Base-by-base conservation (phyloP, 2,888 invertebrate species). In the Noctua pronuba region DNA sequence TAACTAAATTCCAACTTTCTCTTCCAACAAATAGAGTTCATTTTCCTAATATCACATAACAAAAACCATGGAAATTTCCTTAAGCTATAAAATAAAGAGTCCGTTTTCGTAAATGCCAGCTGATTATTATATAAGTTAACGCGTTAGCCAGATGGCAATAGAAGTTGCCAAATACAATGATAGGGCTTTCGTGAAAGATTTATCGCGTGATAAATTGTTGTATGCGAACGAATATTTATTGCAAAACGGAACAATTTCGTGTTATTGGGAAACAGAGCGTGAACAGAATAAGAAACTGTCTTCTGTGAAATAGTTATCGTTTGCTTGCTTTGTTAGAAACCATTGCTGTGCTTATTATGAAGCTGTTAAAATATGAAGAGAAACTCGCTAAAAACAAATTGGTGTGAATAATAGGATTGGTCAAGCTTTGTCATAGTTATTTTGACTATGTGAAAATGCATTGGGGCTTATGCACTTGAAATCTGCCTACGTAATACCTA, bases 71-170 rank as follows among this genome's bases (percentile, higher is more conserved):
- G 38, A 70, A 80, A 80, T 78, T 79, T 81, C 4, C 41, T 16
- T 11, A 18, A 31, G 77, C 60, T 64, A 87, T 87, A 85, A 84
- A 85, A 75, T 75, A 82, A 84, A 67, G 41, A 60, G 62, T 38
- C 74, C 60, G 31, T 66, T 82, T 86, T 71, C 52, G 67, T 73
- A 84, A 77, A 83, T 62, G 60, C 24, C 38, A 28, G 73, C 78
- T 87, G 84, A 87, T 79, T 87, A 87, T 82, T 77, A 70, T 55
- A 82, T 77, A 80, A 69, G 70, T 80, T 31, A 72, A 44, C 13
- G 75, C 58, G 28, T 73, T 62, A 55, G 58, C 75, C 77, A 85
- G 77, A 81, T 76, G 85, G 81, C 52, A 35, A 46, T 72, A 68
- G 38, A 49, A 74, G 79, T 80, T 75, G 77, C 82, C 82, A 80